Evolutionary conservation across 2,797 vertebrate species (phyloP), one percentile per base, ranked within the genome.

Genomic region (Rhinoraja longicauda): DNA sequence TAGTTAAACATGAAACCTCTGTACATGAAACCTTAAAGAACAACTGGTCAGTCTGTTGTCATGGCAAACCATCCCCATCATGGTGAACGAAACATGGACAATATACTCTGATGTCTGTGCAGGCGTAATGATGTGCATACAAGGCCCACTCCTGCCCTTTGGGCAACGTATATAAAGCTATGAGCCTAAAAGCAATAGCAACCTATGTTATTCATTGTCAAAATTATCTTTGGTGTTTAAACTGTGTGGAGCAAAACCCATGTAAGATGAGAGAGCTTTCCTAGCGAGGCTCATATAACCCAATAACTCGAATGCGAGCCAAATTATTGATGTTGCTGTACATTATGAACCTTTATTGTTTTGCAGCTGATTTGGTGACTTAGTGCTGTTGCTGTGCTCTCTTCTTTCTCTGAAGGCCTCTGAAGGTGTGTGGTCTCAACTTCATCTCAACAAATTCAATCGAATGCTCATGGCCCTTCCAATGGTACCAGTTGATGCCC

Each of bases 401-500:
- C 96, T 99, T 99, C 94, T 98, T 96, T 93, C 98, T 97, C 93
- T 98, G 98, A 82, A 99, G 97, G 93, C 98, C 98, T 94, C 98
- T 96, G 96, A 99, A 99, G 96, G 97, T 99, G 95, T 97, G 96
- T 1, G 98, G 98, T 94, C 98, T 96, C 94, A 99, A 95, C 95
- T 99, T 99, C 98, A 99, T 99, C 95, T 99, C 98, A 0, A 98
- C 98, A 72, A 98, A 99, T 95, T 98, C 97, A 39, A 99, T 97
- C 19, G 98, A 99, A 91, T 99, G 96, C 94, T 99, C 98, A 0
- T 99, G 98, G 93, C 98, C 98, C 94, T 99, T 99, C 98, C 98
- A 99, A 94, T 99, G 98, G 97, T 98, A 99, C 98, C 98, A 99
- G 96, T 99, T 99, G 39, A 99, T 96, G 0, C 98, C 98, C 98